Evolutionary conservation across 2,113 vertebrate species (phyloP).

Genomic region (sheep (Ovis aries)): ARS-UI_Ramb_v3.0 NC_056055.1:160576501-160577000

Average conservation of each 20-base stretch:
- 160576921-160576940: not conserved
- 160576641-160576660: not conserved
- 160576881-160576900: not conserved
- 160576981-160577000: not conserved
- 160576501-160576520: not conserved
- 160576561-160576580: not conserved
- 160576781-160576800: not conserved
- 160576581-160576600: not conserved
- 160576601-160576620: not conserved
- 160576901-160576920: not conserved
- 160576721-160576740: not conserved
- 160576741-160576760: not conserved
- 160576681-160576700: not conserved
- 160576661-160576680: not conserved
- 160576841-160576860: not conserved
- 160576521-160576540: not conserved
- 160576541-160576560: not conserved
- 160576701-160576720: slow-evolving; percentile 15
- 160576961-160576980: not conserved
- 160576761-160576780: not conserved
- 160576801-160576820: not conserved
- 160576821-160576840: not conserved
- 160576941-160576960: not conserved
- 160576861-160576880: not conserved
- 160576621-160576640: not conserved